Conservation (phyloP, 2,888 invertebrate species). For the Gymnocheta viridis region DNA sequence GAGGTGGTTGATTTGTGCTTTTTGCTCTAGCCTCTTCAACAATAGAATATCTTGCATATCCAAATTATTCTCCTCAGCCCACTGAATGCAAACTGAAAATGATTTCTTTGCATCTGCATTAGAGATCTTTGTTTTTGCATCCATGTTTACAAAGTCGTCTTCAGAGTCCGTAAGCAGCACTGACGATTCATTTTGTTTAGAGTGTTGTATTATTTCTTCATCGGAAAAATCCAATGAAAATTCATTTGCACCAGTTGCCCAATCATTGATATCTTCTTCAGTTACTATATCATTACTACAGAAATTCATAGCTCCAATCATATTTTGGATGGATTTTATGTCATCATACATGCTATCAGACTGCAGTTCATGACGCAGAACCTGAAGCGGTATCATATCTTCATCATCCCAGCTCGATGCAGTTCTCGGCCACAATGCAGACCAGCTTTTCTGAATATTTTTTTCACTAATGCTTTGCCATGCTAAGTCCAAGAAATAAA, state of each 20-base stretch:
- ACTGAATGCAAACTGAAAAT: constrained; percentile 24
- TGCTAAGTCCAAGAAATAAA: too few species aligned
- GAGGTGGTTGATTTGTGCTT: constrained; percentile 24
- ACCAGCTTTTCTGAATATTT: too few species aligned
- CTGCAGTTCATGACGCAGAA: too few species aligned
- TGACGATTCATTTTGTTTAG: constrained; percentile 39
- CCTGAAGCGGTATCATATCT: too few species aligned
- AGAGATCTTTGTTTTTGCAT: too few species aligned
- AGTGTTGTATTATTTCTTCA: constrained; percentile 37
- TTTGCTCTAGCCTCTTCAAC: too few species aligned
- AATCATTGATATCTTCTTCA: constrained; percentile 52
- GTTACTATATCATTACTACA: constrained; percentile 49
- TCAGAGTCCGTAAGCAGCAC: constrained; percentile 34
- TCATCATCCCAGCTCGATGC: too few species aligned
- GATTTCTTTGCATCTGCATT: constrained; percentile 25
- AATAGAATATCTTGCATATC: too few species aligned
- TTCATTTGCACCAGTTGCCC: too few species aligned
- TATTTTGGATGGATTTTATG: constrained; percentile 58
- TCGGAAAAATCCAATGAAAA: constrained; percentile 33
- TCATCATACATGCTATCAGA: constrained; percentile 40
- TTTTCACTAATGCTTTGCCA: too few species aligned
- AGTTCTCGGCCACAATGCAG: too few species aligned
- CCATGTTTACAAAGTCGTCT: too few species aligned
- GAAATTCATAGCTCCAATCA: constrained; percentile 48
- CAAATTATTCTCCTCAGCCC: constrained; percentile 18